Evolutionary conservation across 2,113 vertebrate species (phyloP), one percentile per base, ranked within the genome.

Genomic region (Dicerorhinus sumatrensis): DNA sequence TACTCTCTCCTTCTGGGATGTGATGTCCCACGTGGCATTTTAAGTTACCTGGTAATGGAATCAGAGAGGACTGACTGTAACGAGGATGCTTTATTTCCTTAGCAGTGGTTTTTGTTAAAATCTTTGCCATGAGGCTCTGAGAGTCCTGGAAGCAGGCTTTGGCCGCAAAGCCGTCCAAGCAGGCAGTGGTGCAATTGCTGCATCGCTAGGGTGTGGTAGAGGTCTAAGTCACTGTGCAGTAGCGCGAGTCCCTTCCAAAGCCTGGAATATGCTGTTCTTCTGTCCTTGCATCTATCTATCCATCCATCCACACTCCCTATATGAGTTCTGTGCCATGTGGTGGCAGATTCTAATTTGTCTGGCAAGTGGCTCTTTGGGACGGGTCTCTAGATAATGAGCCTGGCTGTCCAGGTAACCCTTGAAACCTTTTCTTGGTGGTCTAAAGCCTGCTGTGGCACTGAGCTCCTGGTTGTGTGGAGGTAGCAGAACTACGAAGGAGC

Each of bases 241-340:
- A 8, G 13, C 0, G 1, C 0, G 39, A n/a, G 25, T 67, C 80
- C 48, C 23, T 21, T 60, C 17, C 31, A 5, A 39, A 23, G 54
- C 42, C 46, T 12, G 8, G 23, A 25, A 13, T 3, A 3, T 58
- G 70, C 5, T 72, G 73, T 42, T 31, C 29, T 54, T 56, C 58
- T 12, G 1, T 79, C 3, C 8, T 0, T 36, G 13, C 46, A 5
- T 81, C 62, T 31, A 25, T 36, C n/a, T 33, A 8, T 65, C n/a
- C 9, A 11, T 11, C 16, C 36, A 31, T 31, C 46, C 48, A 2
- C 21, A 18, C 25, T 18, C 46, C 54, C 48, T 73, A 4, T 17
- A 5, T 69, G n/a, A 63, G 20, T 31, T 60, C 60, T 48, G 21
- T 80, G 8, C 11, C 8, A 5, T 1, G 0, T 3, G 48, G 5